phyloP scores from a whole-genome alignment of 2,797 vertebrate species.

The Cetoscarus ocellatus region DNA sequence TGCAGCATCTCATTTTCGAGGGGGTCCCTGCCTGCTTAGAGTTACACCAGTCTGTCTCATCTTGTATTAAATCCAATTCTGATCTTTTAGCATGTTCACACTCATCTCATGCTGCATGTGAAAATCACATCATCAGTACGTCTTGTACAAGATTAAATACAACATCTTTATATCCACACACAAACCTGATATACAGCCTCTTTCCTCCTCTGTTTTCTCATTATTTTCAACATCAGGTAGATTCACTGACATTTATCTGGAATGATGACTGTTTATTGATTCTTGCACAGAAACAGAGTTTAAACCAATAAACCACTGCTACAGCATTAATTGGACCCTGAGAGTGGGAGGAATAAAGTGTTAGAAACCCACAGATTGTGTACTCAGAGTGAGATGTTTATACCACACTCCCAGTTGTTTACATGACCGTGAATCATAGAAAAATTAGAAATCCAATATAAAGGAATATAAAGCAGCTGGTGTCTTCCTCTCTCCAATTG shows the following conservation, averaged over 20 bases:
- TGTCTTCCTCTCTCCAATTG: constrained; percentile 25
- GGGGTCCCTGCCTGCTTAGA: no score
- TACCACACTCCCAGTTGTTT: constrained; percentile 17
- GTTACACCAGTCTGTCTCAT: no score
- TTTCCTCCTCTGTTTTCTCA: neutral
- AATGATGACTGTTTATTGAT: constrained; percentile 24
- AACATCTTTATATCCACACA: neutral
- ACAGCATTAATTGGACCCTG: constrained; percentile 10
- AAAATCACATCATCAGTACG: constrained; percentile 17
- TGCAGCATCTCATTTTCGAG: no score
- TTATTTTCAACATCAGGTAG: neutral
- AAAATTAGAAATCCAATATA: constrained; percentile 17
- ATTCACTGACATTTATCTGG: constrained; percentile 12
- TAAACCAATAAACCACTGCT: constrained; percentile 16
- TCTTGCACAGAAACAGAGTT: neutral
- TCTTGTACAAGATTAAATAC: constrained; percentile 7
- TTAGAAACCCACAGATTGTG: constrained; percentile 9
- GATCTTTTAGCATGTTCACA: constrained; percentile 1
- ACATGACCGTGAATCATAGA: neutral
- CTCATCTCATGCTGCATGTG: constrained; percentile 3
- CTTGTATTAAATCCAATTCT: no score
- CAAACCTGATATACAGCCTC: neutral
- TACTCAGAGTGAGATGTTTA: constrained; percentile 7
- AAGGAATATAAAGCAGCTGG: constrained; percentile 13
- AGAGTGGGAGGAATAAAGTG: constrained; percentile 23